A percentile compares a stretch with the other conserved stretches of the same genome.
Evolutionary conservation across 1,140 invertebrate species (phyloP).

Genomic region (Eumaeus atala): DNA sequence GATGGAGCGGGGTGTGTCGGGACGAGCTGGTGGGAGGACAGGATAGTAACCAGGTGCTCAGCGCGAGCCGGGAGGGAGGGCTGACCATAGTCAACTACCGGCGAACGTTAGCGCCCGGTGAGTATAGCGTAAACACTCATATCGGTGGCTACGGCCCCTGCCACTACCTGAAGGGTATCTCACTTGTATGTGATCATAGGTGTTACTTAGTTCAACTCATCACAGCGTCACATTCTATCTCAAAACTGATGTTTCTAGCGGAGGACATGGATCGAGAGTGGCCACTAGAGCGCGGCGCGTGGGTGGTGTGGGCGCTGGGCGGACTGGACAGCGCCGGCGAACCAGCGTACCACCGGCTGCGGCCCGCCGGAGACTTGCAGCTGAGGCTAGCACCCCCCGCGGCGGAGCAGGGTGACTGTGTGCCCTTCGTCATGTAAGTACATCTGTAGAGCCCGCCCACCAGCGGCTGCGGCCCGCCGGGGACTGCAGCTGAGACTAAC

Average conservation of each 20-base stretch:
- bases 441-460: conserved; percentile 85
- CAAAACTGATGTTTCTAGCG: conserved; percentile 30
- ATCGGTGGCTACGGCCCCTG: too few species aligned
- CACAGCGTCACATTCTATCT: too few species aligned
- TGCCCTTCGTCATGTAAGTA: conserved; percentile 78
- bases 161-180: too few species aligned
- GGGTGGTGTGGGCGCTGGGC: conserved; percentile 90
- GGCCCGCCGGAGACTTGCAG: conserved; percentile 81
- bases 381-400: conserved; percentile 81
- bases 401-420: conserved; percentile 78
- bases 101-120: conserved; percentile 82
- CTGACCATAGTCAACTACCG: conserved; percentile 87
- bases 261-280: conserved; percentile 87
- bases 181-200: too few species aligned
- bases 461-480: conserved; percentile 87
- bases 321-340: conserved; percentile 84
- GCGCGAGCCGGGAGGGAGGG: conserved; percentile 80
- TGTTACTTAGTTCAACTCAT: too few species aligned
- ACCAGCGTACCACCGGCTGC: conserved; percentile 88
- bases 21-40: conserved; percentile 85
- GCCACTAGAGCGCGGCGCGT: conserved; percentile 78
- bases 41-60: conserved; percentile 86
- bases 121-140: too few species aligned
- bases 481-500: conserved; percentile 81
- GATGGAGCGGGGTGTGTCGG: conserved; percentile 89